Percentiles rank a stretch among this genome's conserved stretches.
Conservation (phyloP, 1,140 invertebrate species). For the Drosophila ananassae region DNA sequence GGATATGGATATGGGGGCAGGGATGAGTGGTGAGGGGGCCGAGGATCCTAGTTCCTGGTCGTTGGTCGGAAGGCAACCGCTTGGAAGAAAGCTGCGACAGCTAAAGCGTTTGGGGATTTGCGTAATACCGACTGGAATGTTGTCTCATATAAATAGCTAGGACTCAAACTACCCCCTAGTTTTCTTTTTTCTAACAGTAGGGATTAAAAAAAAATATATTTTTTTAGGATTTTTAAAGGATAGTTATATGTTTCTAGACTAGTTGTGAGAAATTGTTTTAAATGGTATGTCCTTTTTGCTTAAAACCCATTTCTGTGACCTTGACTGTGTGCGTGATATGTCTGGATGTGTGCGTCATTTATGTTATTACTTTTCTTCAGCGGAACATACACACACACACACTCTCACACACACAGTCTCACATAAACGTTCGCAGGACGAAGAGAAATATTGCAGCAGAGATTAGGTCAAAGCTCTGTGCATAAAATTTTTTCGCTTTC, state of each 20-base stretch:
- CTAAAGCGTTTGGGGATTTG: slow-evolving; percentile 79
- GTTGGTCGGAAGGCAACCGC: slow-evolving; percentile 72
- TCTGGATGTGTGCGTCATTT: slow-evolving; percentile 56
- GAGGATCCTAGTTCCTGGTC: slow-evolving; percentile 17
- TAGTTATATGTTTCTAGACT: too few relatives aligned
- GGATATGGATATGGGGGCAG: not conserved
- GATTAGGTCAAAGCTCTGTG: slow-evolving; percentile 80
- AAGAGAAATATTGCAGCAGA: slow-evolving; percentile 78
- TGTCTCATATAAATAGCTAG: slow-evolving; percentile 80
- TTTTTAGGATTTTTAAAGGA: too few relatives aligned
- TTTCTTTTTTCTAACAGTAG: not conserved
- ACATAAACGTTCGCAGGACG: slow-evolving; percentile 29
- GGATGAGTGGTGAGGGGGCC: not conserved
- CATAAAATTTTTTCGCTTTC: slow-evolving; percentile 49
- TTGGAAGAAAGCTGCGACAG: slow-evolving; percentile 81
- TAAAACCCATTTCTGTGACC: not conserved
- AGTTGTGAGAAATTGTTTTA: too few relatives aligned
- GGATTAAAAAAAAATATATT: not conserved
- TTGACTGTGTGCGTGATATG: not conserved
- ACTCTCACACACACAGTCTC: slow-evolving; percentile 36
- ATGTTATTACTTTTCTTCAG: slow-evolving; percentile 74
- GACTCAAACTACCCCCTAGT: slow-evolving; percentile 8
- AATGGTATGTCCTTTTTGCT: too few relatives aligned
- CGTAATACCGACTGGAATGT: slow-evolving; percentile 80
- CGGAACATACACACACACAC: slow-evolving; percentile 42